These are phyloP conservation scores for Caloenas nicobarica DNA, from an alignment of 2,113 vertebrate species.

Conservation along the genomic window DNA sequence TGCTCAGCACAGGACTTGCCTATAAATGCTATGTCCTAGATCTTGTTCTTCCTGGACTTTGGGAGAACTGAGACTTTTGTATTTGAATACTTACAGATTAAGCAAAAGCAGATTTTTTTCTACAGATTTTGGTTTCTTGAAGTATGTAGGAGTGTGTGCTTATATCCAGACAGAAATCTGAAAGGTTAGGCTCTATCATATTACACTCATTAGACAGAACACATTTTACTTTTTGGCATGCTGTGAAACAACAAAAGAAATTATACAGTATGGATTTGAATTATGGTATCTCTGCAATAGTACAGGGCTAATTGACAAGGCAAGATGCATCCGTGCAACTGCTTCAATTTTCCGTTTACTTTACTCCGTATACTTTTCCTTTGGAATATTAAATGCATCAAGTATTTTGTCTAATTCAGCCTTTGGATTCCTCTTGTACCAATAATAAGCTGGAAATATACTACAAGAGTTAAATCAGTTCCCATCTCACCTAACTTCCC, in stretches of 20 bases:
- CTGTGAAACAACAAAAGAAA: background rate
- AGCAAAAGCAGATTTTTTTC: background rate
- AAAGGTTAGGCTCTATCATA: background rate
- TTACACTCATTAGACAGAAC: background rate
- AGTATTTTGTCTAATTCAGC: background rate
- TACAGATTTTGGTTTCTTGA: background rate
- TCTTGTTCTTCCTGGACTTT: background rate
- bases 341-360: background rate
- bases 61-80: background rate
- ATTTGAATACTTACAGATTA: background rate
- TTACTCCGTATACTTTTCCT: background rate
- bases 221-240: background rate
- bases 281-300: background rate
- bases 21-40: background rate
- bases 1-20: background rate
- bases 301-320: background rate
- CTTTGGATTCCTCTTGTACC: background rate
- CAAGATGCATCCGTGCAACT: background rate
- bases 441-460: background rate
- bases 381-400: background rate
- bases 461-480: background rate
- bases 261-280: background rate
- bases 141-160: background rate
- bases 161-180: background rate
- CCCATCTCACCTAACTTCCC: background rate